Evolutionary conservation across 2,113 vertebrate genomes (phyloP), one percentile per base, ranked within the genome.

Genomic region (Baryphthengus martii): DNA sequence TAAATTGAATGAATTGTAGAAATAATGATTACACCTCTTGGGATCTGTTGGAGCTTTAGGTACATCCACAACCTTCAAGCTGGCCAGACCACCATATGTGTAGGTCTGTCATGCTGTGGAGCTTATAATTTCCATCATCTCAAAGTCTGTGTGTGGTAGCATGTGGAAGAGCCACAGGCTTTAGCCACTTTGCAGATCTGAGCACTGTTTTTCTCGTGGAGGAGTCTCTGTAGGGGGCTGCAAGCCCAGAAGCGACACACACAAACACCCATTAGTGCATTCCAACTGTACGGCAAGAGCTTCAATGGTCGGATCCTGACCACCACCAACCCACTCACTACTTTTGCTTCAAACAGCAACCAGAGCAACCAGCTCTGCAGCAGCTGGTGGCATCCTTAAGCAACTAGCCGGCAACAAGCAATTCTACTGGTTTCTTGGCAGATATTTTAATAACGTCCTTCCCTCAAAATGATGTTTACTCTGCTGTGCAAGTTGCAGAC

Each of bases 361-460:
- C 75, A 74, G 33, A 39, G 71, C 65, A 80, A 20, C 39, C 68
- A 77, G 85, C 90, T 80, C 72, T 73, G 85, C 88, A 74, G 73
- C 88, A 94, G 77, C 81, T 95, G 68, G 47, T 26, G 63, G 33
- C 77, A 52, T 68, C 90, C 53, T 81, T 25, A 62, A 88, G 83
- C 44, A 68, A 58, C 50, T 75, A 82, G 59, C 91, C 93, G 72
- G 42, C 71, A 90, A 35, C 78, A 75, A 83, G 55, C 6, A 2
- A 17, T 39, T 87, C 90, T 66, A 50, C 71, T 85, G 59, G 75
- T 42, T 91, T 73, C 82, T 73, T 94, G 85, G 75, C 85, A 94
- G 17, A n/a, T 45, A 83, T 87, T 85, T 85, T 71, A 74, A 56
- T 7, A 90, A 47, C 85, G 80, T 61, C 56, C 58, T 50, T 92